Conservation (phyloP, 2,888 invertebrate species). For the Odontomyia ornata region DNA sequence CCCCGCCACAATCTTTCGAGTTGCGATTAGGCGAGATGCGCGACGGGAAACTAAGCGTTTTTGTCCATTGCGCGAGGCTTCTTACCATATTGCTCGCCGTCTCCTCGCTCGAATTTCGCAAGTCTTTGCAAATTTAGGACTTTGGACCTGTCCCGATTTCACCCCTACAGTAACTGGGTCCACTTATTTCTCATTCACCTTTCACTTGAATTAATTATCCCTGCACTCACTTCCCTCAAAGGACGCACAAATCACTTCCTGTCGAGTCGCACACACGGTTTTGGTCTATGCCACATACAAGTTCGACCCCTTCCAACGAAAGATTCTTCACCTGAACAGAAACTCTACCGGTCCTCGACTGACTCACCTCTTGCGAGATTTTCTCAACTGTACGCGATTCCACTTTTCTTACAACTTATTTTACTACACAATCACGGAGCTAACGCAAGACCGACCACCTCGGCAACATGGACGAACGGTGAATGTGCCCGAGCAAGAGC, state of each 20-base stretch:
- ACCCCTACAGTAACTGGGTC: neutral
- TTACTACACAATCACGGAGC: too few relatives aligned
- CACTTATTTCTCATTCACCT: neutral
- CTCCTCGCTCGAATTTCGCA: neutral
- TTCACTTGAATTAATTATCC: neutral
- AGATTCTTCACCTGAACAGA: neutral
- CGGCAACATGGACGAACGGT: conserved; percentile 13
- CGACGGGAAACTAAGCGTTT: conserved; percentile 88
- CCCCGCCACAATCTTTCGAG: conserved; percentile 75
- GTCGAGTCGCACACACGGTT: neutral
- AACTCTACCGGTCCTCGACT: neutral
- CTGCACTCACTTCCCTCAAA: neutral
- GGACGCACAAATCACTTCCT: neutral
- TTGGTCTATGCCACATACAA: neutral
- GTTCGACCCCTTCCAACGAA: neutral
- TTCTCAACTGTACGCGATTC: too few relatives aligned
- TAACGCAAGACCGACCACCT: neutral
- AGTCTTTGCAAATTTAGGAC: neutral
- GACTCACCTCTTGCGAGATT: too few relatives aligned
- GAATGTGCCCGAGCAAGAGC: neutral
- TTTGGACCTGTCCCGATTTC: neutral
- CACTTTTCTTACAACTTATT: too few relatives aligned
- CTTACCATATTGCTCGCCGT: conserved; percentile 73
- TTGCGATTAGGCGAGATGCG: conserved; percentile 83
- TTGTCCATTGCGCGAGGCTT: conserved; percentile 89